Conservation (phyloP, 2,113 vertebrate species). For the Entomyzon cyanotis region DNA sequence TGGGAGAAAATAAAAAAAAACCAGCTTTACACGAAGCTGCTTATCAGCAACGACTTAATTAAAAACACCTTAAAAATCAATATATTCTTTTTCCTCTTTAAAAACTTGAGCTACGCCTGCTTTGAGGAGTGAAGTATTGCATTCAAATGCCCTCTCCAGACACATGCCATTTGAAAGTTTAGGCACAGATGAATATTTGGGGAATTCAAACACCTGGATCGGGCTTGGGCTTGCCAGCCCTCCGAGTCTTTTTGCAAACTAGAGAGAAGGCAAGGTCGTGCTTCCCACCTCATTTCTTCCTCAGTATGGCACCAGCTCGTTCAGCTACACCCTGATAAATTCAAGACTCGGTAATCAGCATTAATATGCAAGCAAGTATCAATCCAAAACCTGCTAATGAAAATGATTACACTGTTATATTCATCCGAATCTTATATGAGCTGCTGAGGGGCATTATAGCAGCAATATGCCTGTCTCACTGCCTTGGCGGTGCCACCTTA, state of each 20-base stretch:
- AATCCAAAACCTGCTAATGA: slow-evolving; percentile 59
- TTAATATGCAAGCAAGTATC: slow-evolving; percentile 66
- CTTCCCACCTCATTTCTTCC: slow-evolving; percentile 25
- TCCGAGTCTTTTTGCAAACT: not conserved
- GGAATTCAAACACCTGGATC: slow-evolving; percentile 74
- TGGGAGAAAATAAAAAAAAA: not conserved
- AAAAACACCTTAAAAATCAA: slow-evolving; percentile 53
- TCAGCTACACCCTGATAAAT: slow-evolving; percentile 40
- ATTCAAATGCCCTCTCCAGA: slow-evolving; percentile 69
- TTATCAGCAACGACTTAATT: slow-evolving; percentile 11
- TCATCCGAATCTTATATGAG: slow-evolving; percentile 67
- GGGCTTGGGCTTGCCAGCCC: slow-evolving; percentile 54
- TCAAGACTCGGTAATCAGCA: slow-evolving; percentile 30
- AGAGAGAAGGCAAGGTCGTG: slow-evolving; percentile 28
- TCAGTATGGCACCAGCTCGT: not conserved
- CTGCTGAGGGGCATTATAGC: slow-evolving; percentile 43
- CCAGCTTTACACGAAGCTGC: slow-evolving; percentile 47
- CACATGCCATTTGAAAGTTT: slow-evolving; percentile 68
- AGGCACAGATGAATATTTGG: slow-evolving; percentile 62
- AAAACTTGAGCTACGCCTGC: slow-evolving; percentile 48
- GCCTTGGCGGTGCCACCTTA: slow-evolving; percentile 51
- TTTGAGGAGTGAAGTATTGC: slow-evolving; percentile 54
- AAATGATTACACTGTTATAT: slow-evolving; percentile 66
- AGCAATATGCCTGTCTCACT: not conserved
- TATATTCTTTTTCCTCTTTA: slow-evolving; percentile 12